Conservation (phyloP, 2,888 invertebrate genomes). For the Andricus curvator region DNA sequence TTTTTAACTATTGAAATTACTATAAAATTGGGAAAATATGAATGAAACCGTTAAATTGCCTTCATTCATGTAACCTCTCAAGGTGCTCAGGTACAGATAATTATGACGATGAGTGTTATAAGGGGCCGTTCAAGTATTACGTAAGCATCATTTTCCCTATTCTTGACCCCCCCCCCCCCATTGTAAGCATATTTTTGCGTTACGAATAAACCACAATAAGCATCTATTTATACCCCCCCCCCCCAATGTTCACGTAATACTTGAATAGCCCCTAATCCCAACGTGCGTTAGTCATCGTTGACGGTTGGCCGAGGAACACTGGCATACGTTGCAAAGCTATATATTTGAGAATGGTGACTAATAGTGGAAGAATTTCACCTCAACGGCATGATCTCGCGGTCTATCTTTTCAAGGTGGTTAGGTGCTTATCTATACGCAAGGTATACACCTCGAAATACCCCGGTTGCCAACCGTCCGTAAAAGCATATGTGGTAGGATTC, state of each 20-base stretch:
- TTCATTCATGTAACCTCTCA: too few relatives aligned
- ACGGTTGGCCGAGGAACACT: conserved; percentile 33
- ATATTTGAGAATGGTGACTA: conserved; percentile 47
- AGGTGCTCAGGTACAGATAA: too few relatives aligned
- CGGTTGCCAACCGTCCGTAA: neutral
- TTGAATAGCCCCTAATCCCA: neutral
- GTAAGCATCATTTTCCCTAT: too few relatives aligned
- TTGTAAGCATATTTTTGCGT: too few relatives aligned
- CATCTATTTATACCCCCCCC: too few relatives aligned
- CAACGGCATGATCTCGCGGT: conserved; percentile 9
- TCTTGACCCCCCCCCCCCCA: too few relatives aligned
- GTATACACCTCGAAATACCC: neutral
- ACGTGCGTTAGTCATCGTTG: conserved; percentile 23
- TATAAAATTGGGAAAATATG: too few relatives aligned
- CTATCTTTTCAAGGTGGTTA: neutral
- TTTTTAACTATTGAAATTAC: too few relatives aligned
- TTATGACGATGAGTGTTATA: conserved; percentile 1
- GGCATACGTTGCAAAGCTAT: conserved; percentile 26
- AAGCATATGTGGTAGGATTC: neutral
- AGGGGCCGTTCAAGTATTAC: too few relatives aligned
- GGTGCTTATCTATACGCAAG: neutral
- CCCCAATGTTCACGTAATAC: too few relatives aligned
- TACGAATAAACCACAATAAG: too few relatives aligned
- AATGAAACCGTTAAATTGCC: too few relatives aligned
- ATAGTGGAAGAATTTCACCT: conserved; percentile 41